phyloP scores from a whole-genome alignment of 2,797 vertebrate genomes.

The Fistularia tabacaria region DNA sequence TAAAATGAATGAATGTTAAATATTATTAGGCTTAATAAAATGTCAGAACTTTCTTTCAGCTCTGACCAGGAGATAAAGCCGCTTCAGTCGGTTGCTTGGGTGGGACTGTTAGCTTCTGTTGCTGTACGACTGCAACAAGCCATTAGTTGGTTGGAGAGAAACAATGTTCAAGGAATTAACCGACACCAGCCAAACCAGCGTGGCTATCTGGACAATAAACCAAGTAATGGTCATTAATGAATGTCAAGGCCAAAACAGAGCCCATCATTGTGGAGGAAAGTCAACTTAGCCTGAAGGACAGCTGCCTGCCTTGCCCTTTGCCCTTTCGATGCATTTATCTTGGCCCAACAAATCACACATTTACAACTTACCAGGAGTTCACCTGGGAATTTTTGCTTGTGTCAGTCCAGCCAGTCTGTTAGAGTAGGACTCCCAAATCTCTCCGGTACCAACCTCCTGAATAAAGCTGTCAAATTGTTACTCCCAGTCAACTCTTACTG shows the following conservation, averaged over 20 bases:
- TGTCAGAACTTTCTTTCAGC: too few species aligned
- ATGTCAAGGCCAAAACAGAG: slow-evolving; percentile 38
- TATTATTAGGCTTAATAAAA: too few species aligned
- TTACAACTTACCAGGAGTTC: slow-evolving; percentile 13
- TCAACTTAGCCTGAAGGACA: slow-evolving; percentile 38
- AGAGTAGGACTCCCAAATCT: too few species aligned
- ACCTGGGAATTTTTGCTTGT: neutral
- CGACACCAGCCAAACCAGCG: slow-evolving; percentile 24
- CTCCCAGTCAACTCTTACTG: too few species aligned
- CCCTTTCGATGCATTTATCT: slow-evolving; percentile 13
- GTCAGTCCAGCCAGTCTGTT: too few species aligned
- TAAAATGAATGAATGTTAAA: too few species aligned
- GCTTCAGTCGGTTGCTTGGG: neutral
- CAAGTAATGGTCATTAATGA: slow-evolving; percentile 48
- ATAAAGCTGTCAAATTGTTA: too few species aligned
- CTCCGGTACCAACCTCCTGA: too few species aligned
- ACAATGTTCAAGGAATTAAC: slow-evolving; percentile 39
- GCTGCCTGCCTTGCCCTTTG: slow-evolving; percentile 42
- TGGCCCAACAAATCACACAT: slow-evolving; percentile 49
- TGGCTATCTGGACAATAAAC: slow-evolving; percentile 48
- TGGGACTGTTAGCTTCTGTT: neutral
- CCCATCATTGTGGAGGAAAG: slow-evolving; percentile 32
- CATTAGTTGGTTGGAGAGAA: slow-evolving; percentile 37
- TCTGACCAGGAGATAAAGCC: too few species aligned
- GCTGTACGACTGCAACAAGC: slow-evolving; percentile 21